These are phyloP conservation scores for Nebria brevicollis DNA, from an alignment of 2,888 invertebrate species.

Conservation along the genomic window DNA sequence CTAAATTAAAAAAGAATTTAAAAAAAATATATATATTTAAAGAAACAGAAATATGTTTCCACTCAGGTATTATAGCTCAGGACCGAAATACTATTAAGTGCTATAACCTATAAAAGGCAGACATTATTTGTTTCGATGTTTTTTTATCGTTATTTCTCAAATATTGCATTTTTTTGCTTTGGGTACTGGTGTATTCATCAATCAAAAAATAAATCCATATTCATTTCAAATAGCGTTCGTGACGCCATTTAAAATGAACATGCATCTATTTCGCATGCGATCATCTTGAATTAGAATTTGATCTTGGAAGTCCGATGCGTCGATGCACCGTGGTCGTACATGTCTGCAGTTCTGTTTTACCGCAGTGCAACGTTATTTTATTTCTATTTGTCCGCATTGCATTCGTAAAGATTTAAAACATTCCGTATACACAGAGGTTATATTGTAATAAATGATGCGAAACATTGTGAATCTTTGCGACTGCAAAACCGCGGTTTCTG, in stretches of 20 bases:
- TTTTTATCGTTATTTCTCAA: conserved; percentile 13
- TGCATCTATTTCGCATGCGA: not conserved
- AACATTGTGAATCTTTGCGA: conserved; percentile 11
- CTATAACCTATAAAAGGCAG: conserved; percentile 45
- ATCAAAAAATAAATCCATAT: not conserved
- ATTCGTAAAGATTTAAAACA: not conserved
- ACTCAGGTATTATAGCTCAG: conserved; percentile 64
- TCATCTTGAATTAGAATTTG: not conserved
- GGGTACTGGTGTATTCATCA: not conserved
- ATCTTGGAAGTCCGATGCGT: not conserved
- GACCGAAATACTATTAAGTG: conserved; percentile 51
- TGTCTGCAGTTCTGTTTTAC: conserved; percentile 27
- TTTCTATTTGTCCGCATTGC: conserved; percentile 12
- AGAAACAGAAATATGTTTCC: conserved; percentile 56
- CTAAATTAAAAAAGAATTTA: conserved; percentile 37
- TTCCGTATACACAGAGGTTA: not conserved
- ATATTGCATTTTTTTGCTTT: conserved; percentile 43
- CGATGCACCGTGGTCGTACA: not conserved
- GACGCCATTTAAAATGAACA: not conserved
- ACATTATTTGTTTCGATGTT: conserved; percentile 40
- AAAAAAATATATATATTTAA: conserved; percentile 49
- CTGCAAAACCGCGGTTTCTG: conserved; percentile 22
- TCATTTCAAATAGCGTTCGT: not conserved
- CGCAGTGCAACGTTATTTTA: conserved; percentile 43
- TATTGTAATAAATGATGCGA: conserved; percentile 19